Evolutionary conservation across 30 jellyfish, hydroid and myxozoan species (phyloP), one percentile per base, ranked within the genome.

Genomic region (Hydractinia symbiolongicarpus): DNA sequence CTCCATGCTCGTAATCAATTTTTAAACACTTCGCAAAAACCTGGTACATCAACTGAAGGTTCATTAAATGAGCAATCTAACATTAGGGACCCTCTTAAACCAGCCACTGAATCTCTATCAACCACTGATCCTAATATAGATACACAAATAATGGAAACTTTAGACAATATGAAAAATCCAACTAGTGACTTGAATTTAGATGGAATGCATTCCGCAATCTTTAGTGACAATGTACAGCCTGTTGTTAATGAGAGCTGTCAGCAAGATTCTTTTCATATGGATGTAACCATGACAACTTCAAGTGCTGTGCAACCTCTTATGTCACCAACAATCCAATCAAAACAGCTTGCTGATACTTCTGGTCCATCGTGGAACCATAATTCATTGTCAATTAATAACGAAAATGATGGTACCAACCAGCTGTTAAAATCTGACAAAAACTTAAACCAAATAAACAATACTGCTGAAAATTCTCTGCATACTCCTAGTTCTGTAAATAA

Each of bases 1-100:
- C 66, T 91, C n/a, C 96, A 86, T 49, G 76, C 85, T 4, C 93
- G 80, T 79, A 71, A 53, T 19, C 92, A 66, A 56, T 72, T 30
- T 30, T 30, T 30, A 30, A 30, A 11, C 16, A 14, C 51, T 20
- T 53, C 15, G 80, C 80, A 71, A 71, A 30, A 58, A 50, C 55
- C 55, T 5, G 61, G 51, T 71, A 58, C 60, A 19, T 5, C 9
- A 8, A 58, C 15, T 58, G 55, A 19, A 71, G 6, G 9, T 7
- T 4, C 30, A 50, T 20, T 50, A 15, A 49, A 53, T 6, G 80
- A 71, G n/a, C 30, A 71, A 19, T 19, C 15, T 7, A 53, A 71
- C 80, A 30, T 71, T 7, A 30, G 44, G 44, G 44, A 30, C 44
- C 44, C 44, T 30, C 44, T 30, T 30, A 30, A 30, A 30, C 44